These are phyloP conservation scores for Aptenodytes patagonicus DNA, from an alignment of 2,113 vertebrate species.

Conservation along the genomic window DNA sequence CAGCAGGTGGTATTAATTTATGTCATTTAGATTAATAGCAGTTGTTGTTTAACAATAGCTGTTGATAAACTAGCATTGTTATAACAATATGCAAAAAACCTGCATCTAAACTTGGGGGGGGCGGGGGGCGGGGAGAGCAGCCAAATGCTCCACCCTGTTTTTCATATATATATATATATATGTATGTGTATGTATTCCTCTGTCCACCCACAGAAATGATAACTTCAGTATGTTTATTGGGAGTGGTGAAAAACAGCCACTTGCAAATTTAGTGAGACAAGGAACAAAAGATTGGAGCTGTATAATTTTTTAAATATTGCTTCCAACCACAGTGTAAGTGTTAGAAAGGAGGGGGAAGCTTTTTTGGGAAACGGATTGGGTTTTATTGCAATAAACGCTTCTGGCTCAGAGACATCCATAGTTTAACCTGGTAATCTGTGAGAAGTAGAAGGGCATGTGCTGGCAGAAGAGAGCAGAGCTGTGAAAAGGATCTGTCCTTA, in stretches of 20 bases:
- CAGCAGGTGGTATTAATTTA: constrained; percentile 45
- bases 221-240: constrained; percentile 20
- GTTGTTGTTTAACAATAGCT: constrained; percentile 21
- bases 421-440: constrained; percentile 67
- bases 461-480: constrained; percentile 75
- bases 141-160: background rate
- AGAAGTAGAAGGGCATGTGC: constrained; percentile 76
- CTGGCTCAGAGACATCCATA: constrained; percentile 75
- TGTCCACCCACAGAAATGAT: background rate
- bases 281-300: constrained; percentile 26
- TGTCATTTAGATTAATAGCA: constrained; percentile 47
- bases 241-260: background rate
- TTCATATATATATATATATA: background rate
- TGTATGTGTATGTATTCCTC: background rate
- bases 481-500: constrained; percentile 70
- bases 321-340: constrained; percentile 2
- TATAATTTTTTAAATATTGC: background rate
- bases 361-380: background rate
- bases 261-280: constrained; percentile 40
- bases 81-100: background rate
- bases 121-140: background rate
- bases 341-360: background rate
- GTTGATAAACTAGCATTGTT: constrained; percentile 26
- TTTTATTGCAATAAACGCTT: constrained; percentile 43
- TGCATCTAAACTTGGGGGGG: accelerated